phyloP scores from a whole-genome alignment of 2,888 invertebrate genomes.

The Dolichomitus sp. region DNA sequence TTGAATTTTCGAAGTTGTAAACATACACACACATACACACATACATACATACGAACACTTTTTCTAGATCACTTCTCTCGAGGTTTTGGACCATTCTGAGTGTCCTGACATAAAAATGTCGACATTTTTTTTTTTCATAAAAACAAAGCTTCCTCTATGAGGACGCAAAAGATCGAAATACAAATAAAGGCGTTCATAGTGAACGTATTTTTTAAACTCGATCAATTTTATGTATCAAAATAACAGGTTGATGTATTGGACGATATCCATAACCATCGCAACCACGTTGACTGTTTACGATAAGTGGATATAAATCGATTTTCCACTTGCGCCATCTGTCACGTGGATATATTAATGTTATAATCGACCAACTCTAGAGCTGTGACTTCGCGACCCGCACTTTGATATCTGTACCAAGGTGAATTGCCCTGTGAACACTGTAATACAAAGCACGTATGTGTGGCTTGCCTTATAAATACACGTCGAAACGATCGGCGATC shows the following conservation, averaged over 20 bases:
- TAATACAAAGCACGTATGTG: slow-evolving; percentile 25
- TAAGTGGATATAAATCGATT: slow-evolving; percentile 26
- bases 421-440: slow-evolving; percentile 11
- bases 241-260: not conserved
- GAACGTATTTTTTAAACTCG: slow-evolving; percentile 28
- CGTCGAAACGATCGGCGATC: slow-evolving; percentile 36
- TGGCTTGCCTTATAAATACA: slow-evolving; percentile 32
- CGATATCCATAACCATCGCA: not conserved
- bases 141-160: no score
- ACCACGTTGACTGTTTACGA: not conserved
- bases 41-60: no score
- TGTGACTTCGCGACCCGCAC: slow-evolving; percentile 29
- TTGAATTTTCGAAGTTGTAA: no score
- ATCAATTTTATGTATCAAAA: slow-evolving; percentile 31
- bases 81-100: no score
- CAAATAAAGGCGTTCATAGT: slow-evolving; percentile 33
- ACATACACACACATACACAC: no score
- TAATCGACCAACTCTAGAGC: slow-evolving; percentile 10
- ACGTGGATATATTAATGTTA: slow-evolving; percentile 31
- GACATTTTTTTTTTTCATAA: no score
- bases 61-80: no score
- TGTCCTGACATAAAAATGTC: no score
- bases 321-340: slow-evolving; percentile 15
- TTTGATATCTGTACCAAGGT: slow-evolving; percentile 52
- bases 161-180: slow-evolving; percentile 18